Base-by-base conservation (phyloP, 1,140 invertebrate genomes). In the Cyphomyrmex costatus region DNA sequence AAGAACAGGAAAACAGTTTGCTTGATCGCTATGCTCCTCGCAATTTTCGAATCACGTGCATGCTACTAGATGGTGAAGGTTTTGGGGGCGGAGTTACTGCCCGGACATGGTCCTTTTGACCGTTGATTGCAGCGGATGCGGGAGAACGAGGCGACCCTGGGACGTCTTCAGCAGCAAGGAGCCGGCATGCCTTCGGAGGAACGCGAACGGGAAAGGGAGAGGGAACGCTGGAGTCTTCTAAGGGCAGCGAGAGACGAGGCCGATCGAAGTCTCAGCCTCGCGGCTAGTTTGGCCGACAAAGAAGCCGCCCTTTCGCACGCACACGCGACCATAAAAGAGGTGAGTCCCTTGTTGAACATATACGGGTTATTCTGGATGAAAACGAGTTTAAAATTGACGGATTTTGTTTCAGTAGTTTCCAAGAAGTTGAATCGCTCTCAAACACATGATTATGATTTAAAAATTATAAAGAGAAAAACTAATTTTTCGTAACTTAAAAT, bases 191-290 rank as follows among this genome's bases (percentile, higher is more conserved):
- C 92, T 33, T 87, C 92, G 46, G 94, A 95, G 56, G 97, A 98
- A 92, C 96, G 98, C 1, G 98, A 98, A 85, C 89, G 94, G 0
- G 98, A 98, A 90, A 95, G 97, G 1, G 98, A 99, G 93, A 96
- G 98, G 30, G 98, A 99, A 93, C 96, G 98, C 56, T 98, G 98
- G 96, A 98, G 97, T 88, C 96, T 99, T 70, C 93, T 99, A 86
- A 97, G 98, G 90, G 98, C 98, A 91, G 98, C 98, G 0, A 95
- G 98, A 51, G 98, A 99, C 92, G 98, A 99, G 89, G 97, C 98
- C 0, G 98, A 99, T 95, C 95, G 98, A 84, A 98, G 97, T 21
- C 96, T 99, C 73, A 97, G 97, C 76, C 96, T 99, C 12, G 98
- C 98, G 16, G 97, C 98, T 30, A 98, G 98, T 92, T 96, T 99